A percentile compares a stretch with the other conserved stretches of the same genome.
Conservation (phyloP, 2,113 vertebrate genomes). For the Tupaia chinensis region DNA sequence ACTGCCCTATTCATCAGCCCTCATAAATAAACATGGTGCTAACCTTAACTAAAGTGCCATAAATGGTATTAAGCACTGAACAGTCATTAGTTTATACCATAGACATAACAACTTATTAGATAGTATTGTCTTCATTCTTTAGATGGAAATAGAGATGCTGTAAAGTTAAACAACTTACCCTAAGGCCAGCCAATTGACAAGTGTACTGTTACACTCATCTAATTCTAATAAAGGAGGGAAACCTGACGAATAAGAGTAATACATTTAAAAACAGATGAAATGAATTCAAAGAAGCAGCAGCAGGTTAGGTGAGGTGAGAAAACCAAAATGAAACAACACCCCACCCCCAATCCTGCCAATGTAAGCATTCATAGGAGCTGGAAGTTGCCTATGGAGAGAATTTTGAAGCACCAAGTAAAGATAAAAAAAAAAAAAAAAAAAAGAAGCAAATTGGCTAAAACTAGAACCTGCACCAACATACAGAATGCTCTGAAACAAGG, state of each 20-base stretch:
- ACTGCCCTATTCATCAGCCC: background rate
- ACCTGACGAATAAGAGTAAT: background rate
- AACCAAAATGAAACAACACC: background rate
- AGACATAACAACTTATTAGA: background rate
- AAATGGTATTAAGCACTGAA: background rate
- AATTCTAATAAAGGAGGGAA: conserved; percentile 37
- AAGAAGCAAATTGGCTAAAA: background rate
- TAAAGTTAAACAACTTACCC: background rate
- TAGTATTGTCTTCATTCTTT: background rate
- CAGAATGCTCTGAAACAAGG: background rate
- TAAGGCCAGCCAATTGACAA: background rate
- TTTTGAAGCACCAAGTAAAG: conserved; percentile 30
- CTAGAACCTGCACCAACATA: background rate
- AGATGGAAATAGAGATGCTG: background rate
- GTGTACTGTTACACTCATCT: background rate
- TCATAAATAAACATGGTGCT: background rate
- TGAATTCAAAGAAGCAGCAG: conserved; percentile 29
- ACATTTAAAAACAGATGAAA: background rate
- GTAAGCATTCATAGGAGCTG: background rate
- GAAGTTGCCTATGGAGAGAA: background rate
- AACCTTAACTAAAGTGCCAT: background rate
- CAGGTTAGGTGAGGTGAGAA: background rate
- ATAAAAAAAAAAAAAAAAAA: background rate
- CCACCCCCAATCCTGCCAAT: background rate
- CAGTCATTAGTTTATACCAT: background rate